Percentiles rank a stretch among this genome's conserved stretches.
phyloP scores from a whole-genome alignment of 1,140 invertebrate genomes.

The Microplitis mediator region DNA sequence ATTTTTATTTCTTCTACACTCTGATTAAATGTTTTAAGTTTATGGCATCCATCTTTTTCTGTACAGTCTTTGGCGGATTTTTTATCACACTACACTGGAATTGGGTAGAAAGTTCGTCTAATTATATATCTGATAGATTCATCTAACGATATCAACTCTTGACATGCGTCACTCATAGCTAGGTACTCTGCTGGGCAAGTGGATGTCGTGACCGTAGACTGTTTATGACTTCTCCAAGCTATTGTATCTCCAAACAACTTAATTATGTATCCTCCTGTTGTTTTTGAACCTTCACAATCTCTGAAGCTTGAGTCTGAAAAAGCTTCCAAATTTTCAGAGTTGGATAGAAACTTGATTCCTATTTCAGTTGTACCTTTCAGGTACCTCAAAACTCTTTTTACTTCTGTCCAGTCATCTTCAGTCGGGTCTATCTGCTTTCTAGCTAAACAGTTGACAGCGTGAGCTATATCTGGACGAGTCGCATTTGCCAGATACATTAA shows the following conservation, averaged over 20 bases:
- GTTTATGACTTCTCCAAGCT: constrained; percentile 25
- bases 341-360: constrained; percentile 16
- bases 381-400: constrained; percentile 32
- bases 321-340: constrained; percentile 2
- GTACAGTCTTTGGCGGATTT: constrained; percentile 16
- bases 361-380: constrained; percentile 38
- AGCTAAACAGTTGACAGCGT: constrained; percentile 31
- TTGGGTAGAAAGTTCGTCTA: constrained; percentile 14
- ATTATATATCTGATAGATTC: background rate
- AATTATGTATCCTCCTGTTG: constrained; percentile 16
- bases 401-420: constrained; percentile 26
- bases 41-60: constrained; percentile 21
- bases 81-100: no score
- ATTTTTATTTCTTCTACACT: constrained; percentile 1
- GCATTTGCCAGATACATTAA: constrained; percentile 45
- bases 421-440: constrained; percentile 12
- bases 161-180: no score
- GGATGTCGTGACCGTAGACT: background rate
- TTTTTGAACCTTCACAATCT: constrained; percentile 12
- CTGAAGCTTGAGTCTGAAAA: constrained; percentile 23
- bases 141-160: no score
- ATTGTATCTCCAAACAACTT: constrained; percentile 16
- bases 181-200: constrained; percentile 22
- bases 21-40: constrained; percentile 24
- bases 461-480: constrained; percentile 53